These are phyloP conservation scores for Sciurus vulgaris DNA, from an alignment of 2,797 vertebrate species.

Conservation along the genomic window DNA sequence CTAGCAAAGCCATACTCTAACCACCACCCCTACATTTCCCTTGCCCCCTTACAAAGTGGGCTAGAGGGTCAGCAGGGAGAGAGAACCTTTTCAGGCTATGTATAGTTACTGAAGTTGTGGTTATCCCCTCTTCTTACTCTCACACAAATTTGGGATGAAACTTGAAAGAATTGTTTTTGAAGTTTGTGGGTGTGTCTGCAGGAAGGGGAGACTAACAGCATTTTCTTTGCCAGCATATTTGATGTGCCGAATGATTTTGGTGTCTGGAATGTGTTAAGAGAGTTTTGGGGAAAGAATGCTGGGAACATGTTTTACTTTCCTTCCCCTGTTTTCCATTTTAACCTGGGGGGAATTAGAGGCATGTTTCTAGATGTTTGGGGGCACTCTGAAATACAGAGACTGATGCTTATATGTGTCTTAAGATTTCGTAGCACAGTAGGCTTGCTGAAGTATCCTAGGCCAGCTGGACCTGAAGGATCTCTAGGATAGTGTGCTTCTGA, in stretches of 20 bases:
- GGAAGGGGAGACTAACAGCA: neutral
- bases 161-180: neutral
- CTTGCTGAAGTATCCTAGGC: neutral
- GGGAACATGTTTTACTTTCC: neutral
- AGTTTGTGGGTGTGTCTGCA: neutral
- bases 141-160: neutral
- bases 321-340: constrained; percentile 36
- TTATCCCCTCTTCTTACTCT: neutral
- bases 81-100: neutral
- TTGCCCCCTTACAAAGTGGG: neutral
- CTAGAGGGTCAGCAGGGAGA: neutral
- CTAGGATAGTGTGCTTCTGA: neutral
- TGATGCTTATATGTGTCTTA: neutral
- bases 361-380: neutral
- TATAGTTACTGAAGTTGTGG: neutral
- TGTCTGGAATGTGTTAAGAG: neutral
- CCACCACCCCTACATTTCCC: neutral
- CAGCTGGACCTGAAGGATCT: neutral
- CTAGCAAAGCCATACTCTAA: neutral
- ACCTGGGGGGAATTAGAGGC: neutral
- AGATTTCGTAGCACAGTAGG: neutral
- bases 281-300: neutral
- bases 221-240: neutral
- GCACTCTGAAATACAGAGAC: neutral
- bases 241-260: neutral